A percentile compares a stretch with the other conserved stretches of the same genome.
Conservation (phyloP, 2,113 vertebrate species). For the Alosa alosa region DNA sequence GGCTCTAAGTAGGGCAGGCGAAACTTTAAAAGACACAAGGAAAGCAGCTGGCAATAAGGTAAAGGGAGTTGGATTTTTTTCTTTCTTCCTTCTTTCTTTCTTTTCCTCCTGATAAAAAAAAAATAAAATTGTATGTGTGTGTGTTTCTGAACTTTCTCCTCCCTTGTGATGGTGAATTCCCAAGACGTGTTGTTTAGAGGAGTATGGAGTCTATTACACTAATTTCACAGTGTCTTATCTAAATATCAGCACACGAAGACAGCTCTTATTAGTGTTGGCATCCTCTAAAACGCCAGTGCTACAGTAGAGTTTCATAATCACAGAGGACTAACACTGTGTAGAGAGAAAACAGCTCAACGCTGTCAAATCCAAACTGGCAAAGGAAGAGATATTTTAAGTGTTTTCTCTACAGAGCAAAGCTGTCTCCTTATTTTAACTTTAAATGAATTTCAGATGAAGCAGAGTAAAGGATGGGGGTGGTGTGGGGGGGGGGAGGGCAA, state of each 20-base stretch:
- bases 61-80: slow-evolving; percentile 38
- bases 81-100: background rate
- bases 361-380: slow-evolving; percentile 43
- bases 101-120: slow-evolving; percentile 9
- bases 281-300: slow-evolving; percentile 31
- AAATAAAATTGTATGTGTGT: background rate
- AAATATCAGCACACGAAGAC: slow-evolving; percentile 42
- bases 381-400: slow-evolving; percentile 35
- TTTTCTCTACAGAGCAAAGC: slow-evolving; percentile 39
- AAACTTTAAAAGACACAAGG: slow-evolving; percentile 52
- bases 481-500: background rate
- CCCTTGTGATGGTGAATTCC: slow-evolving; percentile 44
- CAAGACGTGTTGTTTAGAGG: slow-evolving; percentile 43
- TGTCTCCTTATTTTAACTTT: slow-evolving; percentile 42
- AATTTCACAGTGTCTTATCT: slow-evolving; percentile 47
- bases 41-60: slow-evolving; percentile 63
- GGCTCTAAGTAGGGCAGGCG: slow-evolving; percentile 54
- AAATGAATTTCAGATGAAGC: slow-evolving; percentile 44
- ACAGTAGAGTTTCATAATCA: slow-evolving; percentile 37
- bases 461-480: background rate
- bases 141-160: slow-evolving; percentile 36
- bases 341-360: slow-evolving; percentile 46
- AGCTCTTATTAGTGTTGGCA: slow-evolving; percentile 44
- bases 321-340: slow-evolving; percentile 41
- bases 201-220: slow-evolving; percentile 42